Evolutionary conservation across 1,140 invertebrate species (phyloP), one percentile per base, ranked within the genome.

Genomic region (Drosophila tropicalis): DNA sequence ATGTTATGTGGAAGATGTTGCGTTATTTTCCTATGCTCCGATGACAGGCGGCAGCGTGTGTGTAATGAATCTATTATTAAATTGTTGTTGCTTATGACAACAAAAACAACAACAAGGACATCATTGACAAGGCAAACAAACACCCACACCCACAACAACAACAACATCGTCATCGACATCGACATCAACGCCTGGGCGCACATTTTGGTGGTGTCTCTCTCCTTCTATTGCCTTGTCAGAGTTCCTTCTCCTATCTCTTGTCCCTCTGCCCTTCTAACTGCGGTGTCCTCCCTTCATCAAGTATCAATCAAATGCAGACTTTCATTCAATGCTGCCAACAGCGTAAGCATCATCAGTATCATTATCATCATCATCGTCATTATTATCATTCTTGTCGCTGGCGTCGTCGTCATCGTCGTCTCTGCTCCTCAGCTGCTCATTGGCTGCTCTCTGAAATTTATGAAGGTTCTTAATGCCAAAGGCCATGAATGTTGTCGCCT

Each of bases 11-110:
- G 57, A 81, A 76, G 80, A 81, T 81, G 69, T 69, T 57, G 58
- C 62, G 41, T 62, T 77, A 70, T 81, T 81, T 81, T 80, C 54
- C 69, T 74, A 67, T 47, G 72, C 70, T 67, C 55, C 69, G 78
- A 69, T 70, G 70, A 63, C 58, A 58, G 63, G 63, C 72, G 15
- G 25, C 60, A 57, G 54, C 65, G 62, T 36, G 39, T 68, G 62
- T 34, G 83, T 89, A 87, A 87, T 87, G 83, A 87, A 87, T 87
- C 83, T 87, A 89, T 87, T 87, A 87, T 87, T 87, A 89, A 89
- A 87, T 89, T 87, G 84, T 83, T 76, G 83, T 80, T 87, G 79
- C 84, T 76, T 76, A 74, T 76, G 79, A 64, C 73, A 72, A 72
- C 82, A 82, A 76, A 63, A 86, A 67, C 70, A 76, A 66, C 70